Percentiles rank a stretch among this genome's conserved stretches.
phyloP scores from a whole-genome alignment of 2,113 vertebrate species.

The Atrichornis clamosus region DNA sequence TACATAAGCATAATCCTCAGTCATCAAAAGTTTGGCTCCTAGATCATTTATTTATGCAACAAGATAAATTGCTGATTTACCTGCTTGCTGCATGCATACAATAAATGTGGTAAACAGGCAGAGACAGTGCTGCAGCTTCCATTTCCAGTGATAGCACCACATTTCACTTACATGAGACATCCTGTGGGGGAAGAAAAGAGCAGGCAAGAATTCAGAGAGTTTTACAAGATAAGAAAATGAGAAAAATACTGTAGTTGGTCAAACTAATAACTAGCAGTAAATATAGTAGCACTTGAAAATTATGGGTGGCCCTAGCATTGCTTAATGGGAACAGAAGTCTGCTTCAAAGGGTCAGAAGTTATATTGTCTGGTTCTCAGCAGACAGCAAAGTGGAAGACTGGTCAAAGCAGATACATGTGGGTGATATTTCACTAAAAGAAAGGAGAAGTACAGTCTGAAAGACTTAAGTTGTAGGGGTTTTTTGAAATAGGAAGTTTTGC shows the following conservation, averaged over 20 bases:
- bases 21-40: background rate
- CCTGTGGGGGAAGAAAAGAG: constrained; percentile 66
- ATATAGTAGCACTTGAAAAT: background rate
- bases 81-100: constrained; percentile 67
- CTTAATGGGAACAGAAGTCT: background rate
- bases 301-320: background rate
- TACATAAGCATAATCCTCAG: background rate
- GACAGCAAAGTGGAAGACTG: background rate
- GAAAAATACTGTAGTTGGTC: background rate
- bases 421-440: background rate
- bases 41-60: background rate
- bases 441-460: background rate
- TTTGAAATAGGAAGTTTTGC: background rate
- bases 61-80: constrained; percentile 69
- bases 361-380: background rate
- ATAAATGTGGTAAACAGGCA: constrained; percentile 63
- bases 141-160: constrained; percentile 79
- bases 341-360: background rate
- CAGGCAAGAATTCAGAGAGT: background rate
- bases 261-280: background rate
- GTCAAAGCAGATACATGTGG: background rate
- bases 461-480: background rate
- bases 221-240: background rate
- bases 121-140: constrained; percentile 77
- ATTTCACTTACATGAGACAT: constrained; percentile 71